Conservation (phyloP, 2,797 vertebrate genomes). For the Malacoctenus gilli region DNA sequence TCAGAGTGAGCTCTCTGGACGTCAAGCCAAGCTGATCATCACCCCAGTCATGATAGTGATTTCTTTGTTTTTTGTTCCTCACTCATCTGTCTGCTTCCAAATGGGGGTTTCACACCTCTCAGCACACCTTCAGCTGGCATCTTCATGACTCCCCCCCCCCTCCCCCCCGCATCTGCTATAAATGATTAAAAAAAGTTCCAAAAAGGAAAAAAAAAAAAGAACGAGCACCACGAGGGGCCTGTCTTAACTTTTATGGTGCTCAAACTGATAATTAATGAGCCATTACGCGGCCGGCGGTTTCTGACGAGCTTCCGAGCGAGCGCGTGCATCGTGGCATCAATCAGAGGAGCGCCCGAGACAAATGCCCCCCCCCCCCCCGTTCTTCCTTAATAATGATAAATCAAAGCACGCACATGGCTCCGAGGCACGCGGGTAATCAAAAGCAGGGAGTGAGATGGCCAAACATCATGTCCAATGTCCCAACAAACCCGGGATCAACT, state of each 20-base stretch:
- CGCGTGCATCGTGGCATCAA: conserved; percentile 52
- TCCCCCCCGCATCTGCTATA: too few species aligned
- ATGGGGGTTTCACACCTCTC: conserved; percentile 52
- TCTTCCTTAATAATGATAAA: conserved; percentile 69
- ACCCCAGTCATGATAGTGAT: conserved; percentile 22
- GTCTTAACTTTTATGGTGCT: conserved; percentile 47
- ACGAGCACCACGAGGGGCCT: too few species aligned
- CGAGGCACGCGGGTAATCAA: conserved; percentile 61
- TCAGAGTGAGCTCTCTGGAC: conserved; percentile 53
- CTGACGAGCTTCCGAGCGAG: conserved; percentile 48
- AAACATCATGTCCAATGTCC: conserved; percentile 68
- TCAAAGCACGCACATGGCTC: conserved; percentile 62
- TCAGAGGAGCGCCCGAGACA: conserved; percentile 63
- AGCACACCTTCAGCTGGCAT: conserved; percentile 27
- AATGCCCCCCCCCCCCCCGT: conserved; percentile 40
- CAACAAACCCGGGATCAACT: conserved; percentile 64
- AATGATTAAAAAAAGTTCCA: too few species aligned
- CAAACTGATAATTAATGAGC: conserved; percentile 57
- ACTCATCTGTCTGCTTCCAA: conserved; percentile 25
- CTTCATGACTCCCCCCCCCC: too few species aligned
- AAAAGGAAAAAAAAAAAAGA: too few species aligned
- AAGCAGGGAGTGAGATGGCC: conserved; percentile 65
- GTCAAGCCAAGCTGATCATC: conserved; percentile 37
- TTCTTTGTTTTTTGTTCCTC: too few species aligned
- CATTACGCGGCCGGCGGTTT: conserved; percentile 37